Evolutionary conservation across 2,797 vertebrate species (phyloP).

Genomic region (Percopsis omiscomaycus): DNA sequence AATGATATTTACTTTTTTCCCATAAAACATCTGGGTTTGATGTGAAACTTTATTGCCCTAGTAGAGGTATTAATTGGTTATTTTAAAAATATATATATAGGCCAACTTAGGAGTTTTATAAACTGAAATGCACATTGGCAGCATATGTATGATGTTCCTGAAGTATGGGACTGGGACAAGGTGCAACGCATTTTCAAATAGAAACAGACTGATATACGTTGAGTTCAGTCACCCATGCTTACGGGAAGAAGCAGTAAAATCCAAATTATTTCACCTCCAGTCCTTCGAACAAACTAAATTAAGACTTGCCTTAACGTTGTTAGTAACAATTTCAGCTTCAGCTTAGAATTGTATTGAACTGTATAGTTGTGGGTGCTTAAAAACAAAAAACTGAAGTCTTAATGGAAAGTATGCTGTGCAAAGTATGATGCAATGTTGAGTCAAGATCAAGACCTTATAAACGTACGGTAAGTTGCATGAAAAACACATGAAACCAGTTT

Average conservation of each 20-base stretch:
- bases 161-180: slow-evolving; percentile 61
- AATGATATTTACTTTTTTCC: slow-evolving; percentile 70
- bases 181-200: slow-evolving; percentile 54
- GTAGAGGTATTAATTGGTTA: slow-evolving; percentile 80
- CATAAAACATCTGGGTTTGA: slow-evolving; percentile 76
- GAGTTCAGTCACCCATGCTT: slow-evolving; percentile 37
- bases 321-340: neutral
- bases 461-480: neutral
- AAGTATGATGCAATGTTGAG: slow-evolving; percentile 20
- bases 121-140: slow-evolving; percentile 73
- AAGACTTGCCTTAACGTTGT: neutral
- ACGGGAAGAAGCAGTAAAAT: slow-evolving; percentile 55
- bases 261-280: slow-evolving; percentile 5
- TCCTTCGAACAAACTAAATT: neutral
- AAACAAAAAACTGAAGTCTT: neutral
- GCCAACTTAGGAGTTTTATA: slow-evolving; percentile 72
- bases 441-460: neutral
- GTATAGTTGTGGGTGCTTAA: neutral
- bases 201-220: slow-evolving; percentile 60
- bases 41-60: slow-evolving; percentile 77
- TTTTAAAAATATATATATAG: slow-evolving; percentile 78
- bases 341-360: neutral
- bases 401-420: slow-evolving; percentile 27
- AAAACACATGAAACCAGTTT: slow-evolving; percentile 2
- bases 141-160: slow-evolving; percentile 66